Evolutionary conservation across 2,113 vertebrate species (phyloP).

Genomic region (Coreoperca whiteheadi): DNA sequence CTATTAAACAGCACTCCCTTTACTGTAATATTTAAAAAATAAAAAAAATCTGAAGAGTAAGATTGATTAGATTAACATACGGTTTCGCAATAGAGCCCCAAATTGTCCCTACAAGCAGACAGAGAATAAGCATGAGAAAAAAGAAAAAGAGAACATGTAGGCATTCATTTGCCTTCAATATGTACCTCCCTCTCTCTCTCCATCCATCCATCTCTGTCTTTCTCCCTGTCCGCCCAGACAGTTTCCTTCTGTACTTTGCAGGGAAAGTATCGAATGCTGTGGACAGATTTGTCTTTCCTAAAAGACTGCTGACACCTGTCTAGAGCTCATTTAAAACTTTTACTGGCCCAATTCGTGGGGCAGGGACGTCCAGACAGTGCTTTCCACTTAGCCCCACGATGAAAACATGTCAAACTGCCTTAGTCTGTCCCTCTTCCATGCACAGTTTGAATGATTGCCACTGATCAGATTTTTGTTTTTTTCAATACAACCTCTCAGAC

Average conservation of each 20-base stretch:
- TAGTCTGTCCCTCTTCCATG: not conserved
- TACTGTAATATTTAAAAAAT: not conserved
- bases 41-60: not conserved
- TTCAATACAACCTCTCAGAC: not conserved
- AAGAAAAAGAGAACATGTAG: not conserved
- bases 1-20: not conserved
- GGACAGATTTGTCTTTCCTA: constrained; percentile 64
- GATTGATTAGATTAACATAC: not conserved
- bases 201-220: constrained; percentile 62
- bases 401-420: not conserved
- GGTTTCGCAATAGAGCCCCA: not conserved
- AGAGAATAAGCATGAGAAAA: not conserved
- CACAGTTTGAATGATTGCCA: not conserved
- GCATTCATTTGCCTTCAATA: constrained; percentile 10
- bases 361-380: not conserved
- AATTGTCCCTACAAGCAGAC: not conserved
- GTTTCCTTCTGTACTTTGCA: constrained; percentile 33
- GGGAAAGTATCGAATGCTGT: constrained; percentile 46
- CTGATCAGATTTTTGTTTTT: not conserved
- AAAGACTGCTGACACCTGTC: constrained; percentile 58
- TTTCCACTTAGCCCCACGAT: not conserved
- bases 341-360: constrained; percentile 40
- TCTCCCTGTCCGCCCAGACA: constrained; percentile 55
- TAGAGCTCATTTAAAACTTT: constrained; percentile 50
- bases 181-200: constrained; percentile 17